These are phyloP conservation scores for Rugalucina vietnamica DNA, from an alignment of 2,888 invertebrate species.

Conservation along the genomic window DNA sequence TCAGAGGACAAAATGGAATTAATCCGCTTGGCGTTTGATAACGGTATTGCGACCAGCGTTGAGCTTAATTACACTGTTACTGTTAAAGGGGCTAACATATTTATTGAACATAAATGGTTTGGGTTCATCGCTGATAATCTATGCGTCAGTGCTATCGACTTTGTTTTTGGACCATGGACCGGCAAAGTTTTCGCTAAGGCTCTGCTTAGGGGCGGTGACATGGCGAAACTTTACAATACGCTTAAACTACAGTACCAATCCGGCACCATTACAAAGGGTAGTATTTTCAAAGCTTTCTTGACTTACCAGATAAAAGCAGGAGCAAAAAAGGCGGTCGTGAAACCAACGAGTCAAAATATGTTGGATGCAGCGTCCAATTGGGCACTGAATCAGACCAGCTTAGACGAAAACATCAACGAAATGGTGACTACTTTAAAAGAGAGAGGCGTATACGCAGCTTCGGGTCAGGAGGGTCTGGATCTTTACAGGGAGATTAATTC, in stretches of 20 bases:
- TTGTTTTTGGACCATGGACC: background rate
- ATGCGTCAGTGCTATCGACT: background rate
- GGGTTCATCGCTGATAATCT: background rate
- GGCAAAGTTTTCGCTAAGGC: background rate
- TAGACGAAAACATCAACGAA: background rate
- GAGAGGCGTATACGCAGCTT: background rate
- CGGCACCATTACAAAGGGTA: background rate
- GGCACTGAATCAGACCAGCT: background rate
- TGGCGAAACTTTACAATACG: background rate
- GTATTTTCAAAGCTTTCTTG: background rate
- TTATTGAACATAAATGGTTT: background rate
- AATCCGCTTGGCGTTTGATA: background rate
- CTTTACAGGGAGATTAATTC: background rate
- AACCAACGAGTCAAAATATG: background rate
- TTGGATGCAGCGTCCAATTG: background rate
- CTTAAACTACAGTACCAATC: background rate
- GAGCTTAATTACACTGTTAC: background rate
- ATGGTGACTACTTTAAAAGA: background rate
- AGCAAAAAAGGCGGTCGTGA: background rate
- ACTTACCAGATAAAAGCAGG: background rate
- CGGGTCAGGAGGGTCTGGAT: background rate
- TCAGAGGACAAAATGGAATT: background rate
- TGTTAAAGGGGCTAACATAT: background rate
- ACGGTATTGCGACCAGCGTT: background rate
- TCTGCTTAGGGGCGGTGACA: background rate